Base-by-base conservation (phyloP, 2,888 invertebrate species). In the Cordylochernes scorpioides region DNA sequence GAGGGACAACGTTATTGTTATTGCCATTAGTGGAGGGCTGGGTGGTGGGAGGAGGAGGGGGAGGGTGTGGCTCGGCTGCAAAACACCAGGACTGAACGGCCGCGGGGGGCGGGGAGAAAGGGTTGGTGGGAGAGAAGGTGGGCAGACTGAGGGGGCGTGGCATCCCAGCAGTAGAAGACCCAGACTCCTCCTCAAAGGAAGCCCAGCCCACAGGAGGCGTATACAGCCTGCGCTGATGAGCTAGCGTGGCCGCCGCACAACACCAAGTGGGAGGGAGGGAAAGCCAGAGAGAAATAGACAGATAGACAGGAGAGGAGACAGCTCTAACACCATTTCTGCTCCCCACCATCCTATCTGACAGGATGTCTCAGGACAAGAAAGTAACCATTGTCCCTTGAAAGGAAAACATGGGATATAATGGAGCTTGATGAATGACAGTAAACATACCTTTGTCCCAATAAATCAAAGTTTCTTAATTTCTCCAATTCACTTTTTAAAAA, bases 181-280 rank as follows among this genome's bases (percentile, higher is more conserved):
- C 7, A 19, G 27, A 27, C 24, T 35, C 35, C 6, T 38, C 38
- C 15, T 38, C 38, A 25, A 38, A 38, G 19, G 38, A 38, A 12
- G 35, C 35, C 38, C 38, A 38, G 32, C 38, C 38, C 26, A 29
- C 12, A 17, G 29, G 31, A 33, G 35, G 29, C 30, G 30, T 26
- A 16, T 22, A 29, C 13, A 17, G 24, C 17, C 25, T 24, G 8
- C 24, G 24, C 2, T 24, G 29, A 9, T 29, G 19, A 10, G 22
- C 14, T 5, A 22, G 12, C 12, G 22, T 25, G 4, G n/a, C 13
- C 9, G 25, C 15, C n/a, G 25, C 9, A 25, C 15, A 10, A 25
- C 13, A 13, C 8, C 8, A 13, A 25, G 25, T 25, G 10, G 25
- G 8, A 25, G n/a, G 25, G 10, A 12, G 13, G n/a, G 9, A 25